Evolutionary conservation across 1,140 invertebrate species (phyloP), one percentile per base, ranked within the genome.

Genomic region (Caligus rogercresseyi): DNA sequence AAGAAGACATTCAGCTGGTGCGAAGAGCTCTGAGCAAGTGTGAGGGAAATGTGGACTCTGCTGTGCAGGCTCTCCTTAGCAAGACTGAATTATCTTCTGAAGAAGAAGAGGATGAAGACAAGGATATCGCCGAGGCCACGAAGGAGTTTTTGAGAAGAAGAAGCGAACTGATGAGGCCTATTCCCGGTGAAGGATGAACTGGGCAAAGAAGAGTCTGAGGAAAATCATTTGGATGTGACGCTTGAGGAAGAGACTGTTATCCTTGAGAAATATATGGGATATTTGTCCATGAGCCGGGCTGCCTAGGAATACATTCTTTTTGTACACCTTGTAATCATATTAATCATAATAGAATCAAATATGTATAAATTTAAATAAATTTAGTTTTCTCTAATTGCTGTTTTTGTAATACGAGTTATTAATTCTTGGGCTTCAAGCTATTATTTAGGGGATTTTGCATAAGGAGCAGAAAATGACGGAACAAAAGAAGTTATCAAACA

Each of bases 61-160:
- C 82, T 0, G 75, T 80, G 0, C 80, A 82, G 31, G 70, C 76
- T 31, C 71, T 83, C 18, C 61, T 74, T 24, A 52, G 67, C 57
- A 68, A 70, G 74, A 61, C 69, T 69, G 69, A 73, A 59, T 4
- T 52, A 2, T n/a, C 24, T 2, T 55, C 31, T 1, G n/a, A 16
- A 11, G 16, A 52, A 26, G 14, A 63, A 26, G 25, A 11, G 16
- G 24, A 2, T 24, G 16, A 52, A 26, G 14, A 63, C 31, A 25
- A 11, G 16, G 24, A 2, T 24, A 43, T 14, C n/a, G 53, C 20
- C 1, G n/a, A 18, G 16, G 60, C 51, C 0, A 7, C 58, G 21
- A 61, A 61, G 7, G 63, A 62, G 54, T 63, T 67, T 54, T 54
- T 62, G 14, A 58, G 58, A 21, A 61, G 66, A 62, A 21, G 65